These are phyloP conservation scores for Scaptomyza pallida DNA, from an alignment of 1,140 invertebrate species.

Conservation along the genomic window DNA sequence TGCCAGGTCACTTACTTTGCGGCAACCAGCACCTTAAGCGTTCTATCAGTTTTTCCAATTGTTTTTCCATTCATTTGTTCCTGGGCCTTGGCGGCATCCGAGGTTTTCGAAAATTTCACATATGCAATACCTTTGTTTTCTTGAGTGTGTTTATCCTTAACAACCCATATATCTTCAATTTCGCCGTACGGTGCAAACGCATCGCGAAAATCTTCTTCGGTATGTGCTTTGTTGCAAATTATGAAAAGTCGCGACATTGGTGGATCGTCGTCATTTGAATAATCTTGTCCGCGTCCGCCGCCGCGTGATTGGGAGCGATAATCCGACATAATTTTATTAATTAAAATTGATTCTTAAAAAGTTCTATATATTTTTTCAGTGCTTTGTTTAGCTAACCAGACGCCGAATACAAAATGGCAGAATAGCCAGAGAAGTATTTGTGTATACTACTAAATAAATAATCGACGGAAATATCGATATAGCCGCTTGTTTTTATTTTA, in stretches of 20 bases:
- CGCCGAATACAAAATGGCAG: slow-evolving; percentile 54
- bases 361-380: background rate
- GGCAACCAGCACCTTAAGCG: slow-evolving; percentile 95
- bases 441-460: slow-evolving; percentile 42
- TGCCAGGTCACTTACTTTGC: slow-evolving; percentile 86
- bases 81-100: slow-evolving; percentile 92
- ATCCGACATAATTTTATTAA: slow-evolving; percentile 67
- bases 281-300: slow-evolving; percentile 67
- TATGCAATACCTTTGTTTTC: slow-evolving; percentile 94
- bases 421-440: slow-evolving; percentile 85
- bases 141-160: slow-evolving; percentile 92
- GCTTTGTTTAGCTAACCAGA: slow-evolving; percentile 28
- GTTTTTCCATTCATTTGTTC: slow-evolving; percentile 94
- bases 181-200: slow-evolving; percentile 92
- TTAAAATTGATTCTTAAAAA: slow-evolving; percentile 1
- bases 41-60: slow-evolving; percentile 89
- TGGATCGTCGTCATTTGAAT: slow-evolving; percentile 87
- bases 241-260: slow-evolving; percentile 94
- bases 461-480: slow-evolving; percentile 29
- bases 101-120: slow-evolving; percentile 93
- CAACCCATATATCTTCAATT: slow-evolving; percentile 95
- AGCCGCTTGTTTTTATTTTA: slow-evolving; percentile 1
- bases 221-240: slow-evolving; percentile 92
- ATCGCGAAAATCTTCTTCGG: slow-evolving; percentile 91
- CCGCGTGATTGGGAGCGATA: slow-evolving; percentile 80